phyloP scores from a whole-genome alignment of 2,888 invertebrate genomes.

The Patella pellucida region DNA sequence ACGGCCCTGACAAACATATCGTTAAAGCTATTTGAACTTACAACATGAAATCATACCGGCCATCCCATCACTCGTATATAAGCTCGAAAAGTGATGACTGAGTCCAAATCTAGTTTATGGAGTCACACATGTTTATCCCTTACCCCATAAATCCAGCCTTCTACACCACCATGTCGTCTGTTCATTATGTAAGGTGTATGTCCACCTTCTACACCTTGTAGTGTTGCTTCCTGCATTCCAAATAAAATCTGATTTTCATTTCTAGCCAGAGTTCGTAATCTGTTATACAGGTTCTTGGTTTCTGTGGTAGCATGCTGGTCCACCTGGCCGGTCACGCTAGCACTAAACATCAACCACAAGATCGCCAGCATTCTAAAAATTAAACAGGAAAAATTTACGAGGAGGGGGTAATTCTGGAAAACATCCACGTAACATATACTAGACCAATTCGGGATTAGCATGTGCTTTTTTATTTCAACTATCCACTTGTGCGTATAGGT shows the following conservation, averaged over 20 bases:
- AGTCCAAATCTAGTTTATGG: background rate
- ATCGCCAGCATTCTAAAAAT: background rate
- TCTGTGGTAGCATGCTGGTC: conserved; percentile 31
- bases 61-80: background rate
- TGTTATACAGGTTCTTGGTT: conserved; percentile 23
- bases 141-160: conserved; percentile 31
- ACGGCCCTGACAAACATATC: too few relatives aligned
- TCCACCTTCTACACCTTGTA: conserved; percentile 28
- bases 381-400: too few relatives aligned
- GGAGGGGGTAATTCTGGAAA: too few relatives aligned
- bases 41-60: too few relatives aligned
- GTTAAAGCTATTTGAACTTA: too few relatives aligned
- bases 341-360: background rate
- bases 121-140: background rate
- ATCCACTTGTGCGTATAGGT: too few relatives aligned
- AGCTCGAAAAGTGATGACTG: background rate
- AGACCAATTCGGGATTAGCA: too few relatives aligned
- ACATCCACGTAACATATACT: too few relatives aligned
- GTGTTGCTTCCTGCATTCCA: conserved; percentile 35
- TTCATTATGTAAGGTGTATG: conserved; percentile 31
- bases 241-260: conserved; percentile 33
- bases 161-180: conserved; percentile 19
- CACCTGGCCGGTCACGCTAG: background rate
- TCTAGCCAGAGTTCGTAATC: conserved; percentile 19
- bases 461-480: too few relatives aligned